These are phyloP conservation scores for Drosophila nr. medialis DNA, from an alignment of 2,888 invertebrate species.

Conservation along the genomic window DNA sequence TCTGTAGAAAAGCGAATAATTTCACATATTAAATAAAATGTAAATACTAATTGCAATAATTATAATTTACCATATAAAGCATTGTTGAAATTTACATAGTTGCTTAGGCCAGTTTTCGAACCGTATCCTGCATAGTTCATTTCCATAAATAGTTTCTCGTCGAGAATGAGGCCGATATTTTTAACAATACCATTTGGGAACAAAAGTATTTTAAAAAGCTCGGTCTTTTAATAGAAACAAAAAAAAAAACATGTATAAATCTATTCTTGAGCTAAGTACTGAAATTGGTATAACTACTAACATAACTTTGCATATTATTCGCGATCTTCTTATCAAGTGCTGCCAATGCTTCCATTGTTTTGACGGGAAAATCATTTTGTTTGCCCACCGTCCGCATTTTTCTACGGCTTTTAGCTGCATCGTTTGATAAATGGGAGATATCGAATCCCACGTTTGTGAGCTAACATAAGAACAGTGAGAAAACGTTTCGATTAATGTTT, in stretches of 20 bases:
- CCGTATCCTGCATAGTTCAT: slow-evolving; percentile 9
- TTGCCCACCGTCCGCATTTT: not conserved
- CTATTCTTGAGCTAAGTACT: not conserved
- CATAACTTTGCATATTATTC: slow-evolving; percentile 3
- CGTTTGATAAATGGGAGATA: slow-evolving; percentile 3
- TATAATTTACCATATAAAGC: slow-evolving; percentile 11
- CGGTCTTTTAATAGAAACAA: not conserved
- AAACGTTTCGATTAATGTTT: slow-evolving; percentile 2
- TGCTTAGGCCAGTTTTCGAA: slow-evolving; percentile 1
- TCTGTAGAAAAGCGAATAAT: not conserved
- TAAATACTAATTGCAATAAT: not conserved
- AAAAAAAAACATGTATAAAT: not conserved
- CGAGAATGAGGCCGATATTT: slow-evolving; percentile 10
- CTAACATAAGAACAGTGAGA: not conserved
- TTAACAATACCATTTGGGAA: slow-evolving; percentile 5
- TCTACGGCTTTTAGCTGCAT: not conserved
- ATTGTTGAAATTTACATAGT: slow-evolving; percentile 7
- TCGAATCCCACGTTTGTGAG: not conserved
- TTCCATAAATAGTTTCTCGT: slow-evolving; percentile 7
- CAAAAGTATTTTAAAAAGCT: slow-evolving; percentile 2
- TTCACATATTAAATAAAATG: not conserved
- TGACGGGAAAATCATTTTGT: slow-evolving; percentile 4
- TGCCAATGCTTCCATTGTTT: slow-evolving; percentile 2
- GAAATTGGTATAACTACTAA: not conserved
- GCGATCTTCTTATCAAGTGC: slow-evolving; percentile 1